phyloP scores from a whole-genome alignment of 2,888 invertebrate genomes.

The Agrilus biguttatus region DNA sequence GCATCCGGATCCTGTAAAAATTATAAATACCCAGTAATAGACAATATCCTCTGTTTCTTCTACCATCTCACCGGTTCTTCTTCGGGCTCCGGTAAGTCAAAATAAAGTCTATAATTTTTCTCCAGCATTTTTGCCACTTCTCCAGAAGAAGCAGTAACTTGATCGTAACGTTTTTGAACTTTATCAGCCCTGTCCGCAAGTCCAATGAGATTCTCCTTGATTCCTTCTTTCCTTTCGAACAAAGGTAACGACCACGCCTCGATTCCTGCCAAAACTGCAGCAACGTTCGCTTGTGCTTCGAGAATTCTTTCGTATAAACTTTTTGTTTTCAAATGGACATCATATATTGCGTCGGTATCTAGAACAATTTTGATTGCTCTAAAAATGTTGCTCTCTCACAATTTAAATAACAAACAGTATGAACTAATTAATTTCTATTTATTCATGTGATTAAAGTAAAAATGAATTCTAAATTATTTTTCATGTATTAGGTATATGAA shows the following conservation, averaged over 20 bases:
- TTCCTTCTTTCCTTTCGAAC: slow-evolving; percentile 56
- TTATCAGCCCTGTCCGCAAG: slow-evolving; percentile 40
- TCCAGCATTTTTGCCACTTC: slow-evolving; percentile 43
- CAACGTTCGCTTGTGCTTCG: slow-evolving; percentile 52
- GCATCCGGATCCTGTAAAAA: slow-evolving; percentile 2
- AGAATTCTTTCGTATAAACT: slow-evolving; percentile 55
- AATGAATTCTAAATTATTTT: too few relatives aligned
- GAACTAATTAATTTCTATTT: too few relatives aligned
- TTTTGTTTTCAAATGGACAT: slow-evolving; percentile 51
- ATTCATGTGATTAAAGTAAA: too few relatives aligned
- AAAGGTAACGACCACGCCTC: slow-evolving; percentile 65
- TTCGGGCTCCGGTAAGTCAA: slow-evolving; percentile 37
- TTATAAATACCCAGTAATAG: background rate
- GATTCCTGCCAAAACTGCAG: slow-evolving; percentile 40
- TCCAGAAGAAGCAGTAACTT: slow-evolving; percentile 35
- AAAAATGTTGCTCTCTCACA: too few relatives aligned
- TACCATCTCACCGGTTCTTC: slow-evolving; percentile 11
- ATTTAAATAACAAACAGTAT: too few relatives aligned
- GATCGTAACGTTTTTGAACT: slow-evolving; percentile 36
- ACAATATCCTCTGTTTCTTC: slow-evolving; percentile 6
- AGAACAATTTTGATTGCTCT: slow-evolving; percentile 15
- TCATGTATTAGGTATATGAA: too few relatives aligned
- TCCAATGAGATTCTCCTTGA: slow-evolving; percentile 39
- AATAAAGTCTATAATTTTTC: slow-evolving; percentile 54
- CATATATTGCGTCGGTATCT: slow-evolving; percentile 56